Base-by-base conservation (phyloP, 1,140 invertebrate species). In the Varroa destructor region DNA sequence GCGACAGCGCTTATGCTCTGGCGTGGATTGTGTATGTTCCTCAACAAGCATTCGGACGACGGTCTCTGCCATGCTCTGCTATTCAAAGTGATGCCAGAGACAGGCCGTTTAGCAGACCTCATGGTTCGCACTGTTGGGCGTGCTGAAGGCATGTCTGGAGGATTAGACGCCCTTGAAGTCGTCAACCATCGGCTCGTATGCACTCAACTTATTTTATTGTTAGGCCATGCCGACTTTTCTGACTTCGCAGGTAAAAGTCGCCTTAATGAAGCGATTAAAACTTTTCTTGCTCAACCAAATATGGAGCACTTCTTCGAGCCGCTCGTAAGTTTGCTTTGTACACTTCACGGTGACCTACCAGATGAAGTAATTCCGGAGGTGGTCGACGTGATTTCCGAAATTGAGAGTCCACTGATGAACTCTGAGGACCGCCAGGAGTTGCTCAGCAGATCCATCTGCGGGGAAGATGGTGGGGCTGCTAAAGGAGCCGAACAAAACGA, bases 281-380 rank as follows among this genome's bases (percentile, higher is more conserved):
- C 61, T 40, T 67, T 67, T 37, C 61, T 67, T 46, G 61, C 61
- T 40, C 61, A 67, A 37, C 61, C 14, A 12, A 40, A 67, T 40
- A 67, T 67, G 61, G 61, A 67, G 36, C 61, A 67, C 36, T 67
- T 67, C 8, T n/a, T 67, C 61, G 61, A 67, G 61, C 61, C 61
- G 4, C 61, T 67, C 2, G 61, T 67, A 4, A 67, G 61, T 2
- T 37, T 67, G 40, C 36, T 67, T 1, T 14, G n/a, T 8, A 67
- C 46, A 36, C 61, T 67, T 2, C 61, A 67, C 8, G 61, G 46
- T 2, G 46, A 40, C 12, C 12, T 14, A 40, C 14, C 40, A 12
- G 61, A 67, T 8, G 61, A 40, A 2, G 61, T 67, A 1, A 43
- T 67, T 46, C 61, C 40, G 10, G 61, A 67, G 36, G 37, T 67